Conservation (phyloP, 2,113 vertebrate genomes). For the Chlamydotis undulata region DNA sequence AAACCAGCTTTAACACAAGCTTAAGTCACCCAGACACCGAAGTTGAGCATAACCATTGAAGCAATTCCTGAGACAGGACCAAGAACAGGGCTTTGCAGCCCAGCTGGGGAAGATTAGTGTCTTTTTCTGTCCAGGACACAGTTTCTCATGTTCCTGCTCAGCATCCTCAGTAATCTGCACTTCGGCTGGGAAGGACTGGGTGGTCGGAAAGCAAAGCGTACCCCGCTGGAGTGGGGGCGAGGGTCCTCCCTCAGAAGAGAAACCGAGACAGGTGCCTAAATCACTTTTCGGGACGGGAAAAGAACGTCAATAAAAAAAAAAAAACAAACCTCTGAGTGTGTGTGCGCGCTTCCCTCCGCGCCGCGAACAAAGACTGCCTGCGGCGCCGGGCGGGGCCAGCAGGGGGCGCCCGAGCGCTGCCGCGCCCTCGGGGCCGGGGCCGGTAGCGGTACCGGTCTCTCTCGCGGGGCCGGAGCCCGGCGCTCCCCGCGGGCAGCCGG, state of each 20-base stretch:
- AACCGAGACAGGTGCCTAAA: background rate
- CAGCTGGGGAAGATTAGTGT: background rate
- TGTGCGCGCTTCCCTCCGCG: background rate
- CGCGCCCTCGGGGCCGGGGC: background rate
- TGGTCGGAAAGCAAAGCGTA: background rate
- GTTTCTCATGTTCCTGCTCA: background rate
- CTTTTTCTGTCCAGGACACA: background rate
- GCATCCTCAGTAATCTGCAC: background rate
- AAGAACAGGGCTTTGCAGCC: background rate
- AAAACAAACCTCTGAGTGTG: too few relatives aligned
- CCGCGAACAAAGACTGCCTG: slow-evolving; percentile 29
- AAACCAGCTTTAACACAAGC: background rate
- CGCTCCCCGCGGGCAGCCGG: background rate
- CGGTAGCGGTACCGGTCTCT: background rate
- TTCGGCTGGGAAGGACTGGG: background rate
- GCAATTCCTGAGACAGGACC: background rate
- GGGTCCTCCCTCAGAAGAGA: background rate
- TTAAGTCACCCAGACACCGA: background rate
- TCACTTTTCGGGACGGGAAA: background rate
- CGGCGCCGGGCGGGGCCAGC: slow-evolving; percentile 18
- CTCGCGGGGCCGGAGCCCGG: background rate
- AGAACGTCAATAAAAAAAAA: background rate
- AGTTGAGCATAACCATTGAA: background rate
- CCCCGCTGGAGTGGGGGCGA: background rate
- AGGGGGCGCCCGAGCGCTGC: slow-evolving; percentile 35